Base-by-base conservation (phyloP, 2,113 vertebrate species). In the Spheniscus mendiculus region DNA sequence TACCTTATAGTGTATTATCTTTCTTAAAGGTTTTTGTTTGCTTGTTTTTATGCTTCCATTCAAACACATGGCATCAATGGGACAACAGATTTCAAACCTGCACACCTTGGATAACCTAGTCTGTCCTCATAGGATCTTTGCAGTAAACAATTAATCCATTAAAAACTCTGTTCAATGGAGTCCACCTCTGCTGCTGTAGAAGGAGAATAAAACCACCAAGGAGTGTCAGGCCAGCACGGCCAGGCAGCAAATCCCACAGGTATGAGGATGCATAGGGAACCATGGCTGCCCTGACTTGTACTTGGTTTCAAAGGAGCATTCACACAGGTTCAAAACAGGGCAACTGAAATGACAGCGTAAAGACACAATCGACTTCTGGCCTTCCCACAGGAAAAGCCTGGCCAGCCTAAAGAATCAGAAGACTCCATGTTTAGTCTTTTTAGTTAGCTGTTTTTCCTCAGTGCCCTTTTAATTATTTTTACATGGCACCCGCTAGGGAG, bases 391-490 rank as follows among this genome's bases (percentile, higher is more conserved):
- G 77, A 84, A 89, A 82, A 89, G 21, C 36, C 45, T 34, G 40
- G 36, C 40, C 22, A 69, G 58, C 70, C 40, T 85, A 45, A 90
- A 94, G 85, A 94, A 92, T 76, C 56, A 67, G 65, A 89, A 44
- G 69, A 59, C 36, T 94, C 45, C 0, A 2, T 55, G 47, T 53
- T 91, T 78, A 92, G 74, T 83, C 66, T 91, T 94, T 91, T 91
- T 94, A 96, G 95, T 97, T 95, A 93, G 85, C 83, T 87, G 40
- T 0, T 89, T 95, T 92, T 96, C 49, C 65, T 93, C 53, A 20
- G 61, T 92, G 95, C 49, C 45, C 49, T 91, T 93, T 91, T 76
- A 93, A 96, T 94, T 96, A 89, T 89, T 89, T 86, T 91, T 92
- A 94, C 81, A 89, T 27, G 53, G 78, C 78, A 79, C 58, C 20